Conservation (phyloP, 2,797 vertebrate genomes). For the Gadopsis marmoratus region DNA sequence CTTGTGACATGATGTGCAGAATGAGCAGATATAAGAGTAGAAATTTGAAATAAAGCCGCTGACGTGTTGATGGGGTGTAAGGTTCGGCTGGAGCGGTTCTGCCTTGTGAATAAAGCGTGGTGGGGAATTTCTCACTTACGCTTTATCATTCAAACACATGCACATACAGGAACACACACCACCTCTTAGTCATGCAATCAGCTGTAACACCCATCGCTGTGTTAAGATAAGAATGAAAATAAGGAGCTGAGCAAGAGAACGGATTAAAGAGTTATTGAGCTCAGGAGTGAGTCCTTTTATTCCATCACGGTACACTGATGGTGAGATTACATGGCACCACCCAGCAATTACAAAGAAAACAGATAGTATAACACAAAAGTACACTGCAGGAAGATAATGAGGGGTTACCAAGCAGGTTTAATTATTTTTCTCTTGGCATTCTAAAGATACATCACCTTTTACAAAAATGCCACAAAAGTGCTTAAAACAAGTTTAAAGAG, state of each 20-base stretch:
- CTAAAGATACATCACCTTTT: background rate
- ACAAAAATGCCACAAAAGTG: no score
- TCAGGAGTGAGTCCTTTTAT: constrained; percentile 24
- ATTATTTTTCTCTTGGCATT: constrained; percentile 3
- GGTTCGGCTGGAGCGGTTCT: constrained; percentile 61
- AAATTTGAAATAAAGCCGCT: background rate
- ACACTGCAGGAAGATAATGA: background rate
- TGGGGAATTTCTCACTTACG: background rate
- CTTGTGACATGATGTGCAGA: background rate
- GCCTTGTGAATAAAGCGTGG: background rate
- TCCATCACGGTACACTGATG: background rate
- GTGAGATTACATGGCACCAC: constrained; percentile 8
- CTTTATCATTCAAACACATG: background rate
- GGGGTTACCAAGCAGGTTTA: background rate
- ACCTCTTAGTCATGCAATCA: constrained; percentile 18
- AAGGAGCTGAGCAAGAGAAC: constrained; percentile 12
- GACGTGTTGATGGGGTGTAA: constrained; percentile 56
- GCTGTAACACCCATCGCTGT: constrained; percentile 28
- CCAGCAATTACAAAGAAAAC: background rate
- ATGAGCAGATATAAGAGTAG: background rate
- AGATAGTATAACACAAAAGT: background rate
- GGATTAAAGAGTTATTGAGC: constrained; percentile 10
- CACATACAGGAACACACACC: constrained; percentile 13
- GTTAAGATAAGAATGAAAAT: constrained; percentile 15
- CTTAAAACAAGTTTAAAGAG: background rate